A percentile compares a stretch with the other conserved stretches of the same genome.
These are phyloP conservation scores for Pteronotus mesoamericanus DNA, from an alignment of 2,797 vertebrate species.

Conservation along the genomic window DNA sequence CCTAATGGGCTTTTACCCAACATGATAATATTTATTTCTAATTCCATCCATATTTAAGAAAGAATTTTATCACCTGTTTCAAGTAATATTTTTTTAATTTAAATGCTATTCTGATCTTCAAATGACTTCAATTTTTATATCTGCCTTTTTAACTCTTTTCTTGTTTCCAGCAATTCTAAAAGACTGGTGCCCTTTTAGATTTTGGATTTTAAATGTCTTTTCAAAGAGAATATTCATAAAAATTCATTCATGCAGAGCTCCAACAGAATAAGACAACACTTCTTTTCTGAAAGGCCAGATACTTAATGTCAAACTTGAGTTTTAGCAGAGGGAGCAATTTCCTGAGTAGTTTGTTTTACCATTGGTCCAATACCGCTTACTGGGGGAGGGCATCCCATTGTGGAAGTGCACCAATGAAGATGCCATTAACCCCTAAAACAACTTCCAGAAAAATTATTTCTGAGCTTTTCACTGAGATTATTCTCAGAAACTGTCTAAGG, in stretches of 20 bases:
- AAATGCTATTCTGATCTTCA: neutral
- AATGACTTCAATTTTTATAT: neutral
- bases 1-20: neutral
- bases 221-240: slow-evolving; percentile 5
- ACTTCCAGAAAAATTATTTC: neutral
- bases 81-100: neutral
- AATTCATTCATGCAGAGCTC: neutral
- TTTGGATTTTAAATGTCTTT: neutral
- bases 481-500: neutral
- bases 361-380: neutral
- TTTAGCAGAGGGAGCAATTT: neutral
- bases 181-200: neutral
- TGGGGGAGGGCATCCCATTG: neutral
- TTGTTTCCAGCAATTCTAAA: neutral
- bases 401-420: neutral
- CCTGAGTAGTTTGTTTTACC: neutral
- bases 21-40: neutral
- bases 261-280: neutral
- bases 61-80: neutral
- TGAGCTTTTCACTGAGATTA: neutral
- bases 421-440: neutral
- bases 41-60: neutral
- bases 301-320: neutral
- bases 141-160: neutral
- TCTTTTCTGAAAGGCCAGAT: neutral